Base-by-base conservation (phyloP, 1,140 invertebrate species). In the Anthonomus grandis region DNA sequence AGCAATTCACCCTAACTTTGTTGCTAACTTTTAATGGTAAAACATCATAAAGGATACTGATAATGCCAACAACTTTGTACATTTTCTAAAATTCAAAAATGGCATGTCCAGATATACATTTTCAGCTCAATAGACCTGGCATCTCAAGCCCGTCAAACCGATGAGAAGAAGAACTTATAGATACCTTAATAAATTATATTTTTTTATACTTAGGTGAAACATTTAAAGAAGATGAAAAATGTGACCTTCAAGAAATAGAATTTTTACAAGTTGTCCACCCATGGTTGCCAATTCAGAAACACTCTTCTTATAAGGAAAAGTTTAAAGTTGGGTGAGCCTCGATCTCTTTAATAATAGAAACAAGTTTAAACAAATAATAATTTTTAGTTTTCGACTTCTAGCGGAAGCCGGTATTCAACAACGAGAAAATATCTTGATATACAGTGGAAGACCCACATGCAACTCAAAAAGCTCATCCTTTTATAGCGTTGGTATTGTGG, bases 221-320 rank as follows among this genome's bases (percentile, higher is more conserved):
- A 50, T 86, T 81, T 61, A 64, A 75, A 4, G 84, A 86, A 69
- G 76, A 80, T 2, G 82, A 86, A 67, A 86, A 86, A 69, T 86
- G 83, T 65, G 82, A 80, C 0, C 67, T 86, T 1, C 74, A 79
- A 37, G 82, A 84, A 68, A 83, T 86, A 59, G 75, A 80, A 61
- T 82, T 78, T 53, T 58, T 85, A 3, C 78, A 83, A 59, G 75
- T 83, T 0, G 72, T 78, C 2, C 75, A 82, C 64, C 83, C 84
- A 0, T 79, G 78, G 71, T 57, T 83, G 13, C 78, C 78, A 0
- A 75, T 85, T 0, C 75, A 77, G 54, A 80, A 79, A 55, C 75
- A 81, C 52, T 81, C 82, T 0, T 80, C 82, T 0, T 85, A 79
- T 53, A 76, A 75, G 53, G 82, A 85, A 66, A 75, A 83, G 49